phyloP scores from a whole-genome alignment of 2,888 invertebrate species.

The Anoplius nigerrimus region DNA sequence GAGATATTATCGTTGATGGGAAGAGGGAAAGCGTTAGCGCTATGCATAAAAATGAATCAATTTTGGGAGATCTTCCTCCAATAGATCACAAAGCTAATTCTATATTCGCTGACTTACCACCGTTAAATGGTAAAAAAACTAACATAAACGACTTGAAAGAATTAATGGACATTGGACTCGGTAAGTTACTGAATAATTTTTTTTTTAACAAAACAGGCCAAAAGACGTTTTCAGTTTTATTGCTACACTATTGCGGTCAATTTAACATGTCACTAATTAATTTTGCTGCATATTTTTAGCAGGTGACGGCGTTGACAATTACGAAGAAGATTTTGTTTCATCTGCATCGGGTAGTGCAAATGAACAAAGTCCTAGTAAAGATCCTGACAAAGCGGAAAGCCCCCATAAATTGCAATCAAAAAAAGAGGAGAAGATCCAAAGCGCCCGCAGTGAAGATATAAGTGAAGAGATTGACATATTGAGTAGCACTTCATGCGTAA shows the following conservation, averaged over 20 bases:
- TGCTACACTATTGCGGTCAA: background rate
- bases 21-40: slow-evolving; percentile 66
- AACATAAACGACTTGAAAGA: slow-evolving; percentile 71
- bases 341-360: slow-evolving; percentile 70
- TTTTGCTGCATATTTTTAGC: slow-evolving; percentile 40
- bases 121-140: slow-evolving; percentile 70
- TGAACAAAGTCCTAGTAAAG: slow-evolving; percentile 69
- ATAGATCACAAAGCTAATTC: slow-evolving; percentile 65
- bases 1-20: slow-evolving; percentile 71
- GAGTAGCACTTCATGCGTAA: slow-evolving; percentile 70
- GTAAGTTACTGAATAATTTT: too few species aligned
- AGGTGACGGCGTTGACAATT: slow-evolving; percentile 63
- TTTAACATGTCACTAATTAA: slow-evolving; percentile 21
- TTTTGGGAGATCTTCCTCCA: slow-evolving; percentile 65
- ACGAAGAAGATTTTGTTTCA: slow-evolving; percentile 70
- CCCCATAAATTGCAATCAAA: slow-evolving; percentile 51
- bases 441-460: slow-evolving; percentile 65
- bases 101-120: slow-evolving; percentile 70
- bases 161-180: slow-evolving; percentile 68
- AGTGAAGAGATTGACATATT: slow-evolving; percentile 71
- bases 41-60: slow-evolving; percentile 59
- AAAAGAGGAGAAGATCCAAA: slow-evolving; percentile 61
- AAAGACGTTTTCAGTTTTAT: too few species aligned
- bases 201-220: background rate
- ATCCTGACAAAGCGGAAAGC: slow-evolving; percentile 59